Evolutionary conservation across 2,888 invertebrate genomes (phyloP).

Genomic region (Selenia dentaria): DNA sequence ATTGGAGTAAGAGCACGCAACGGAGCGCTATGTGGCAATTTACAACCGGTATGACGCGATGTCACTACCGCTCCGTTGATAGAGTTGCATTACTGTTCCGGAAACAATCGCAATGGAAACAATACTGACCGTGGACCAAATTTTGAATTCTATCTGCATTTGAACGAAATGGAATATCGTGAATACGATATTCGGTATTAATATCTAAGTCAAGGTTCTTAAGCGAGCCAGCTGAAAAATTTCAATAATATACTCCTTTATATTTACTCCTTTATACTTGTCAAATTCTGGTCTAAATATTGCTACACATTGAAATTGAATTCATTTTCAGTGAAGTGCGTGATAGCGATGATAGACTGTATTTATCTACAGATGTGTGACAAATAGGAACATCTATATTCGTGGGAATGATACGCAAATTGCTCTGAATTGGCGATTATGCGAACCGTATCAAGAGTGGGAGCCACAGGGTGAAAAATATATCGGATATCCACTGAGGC

Average conservation of each 20-base stretch:
- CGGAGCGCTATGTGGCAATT: conserved; percentile 30
- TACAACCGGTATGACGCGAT: conserved; percentile 31
- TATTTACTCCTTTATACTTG: too few relatives aligned
- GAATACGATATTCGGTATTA: conserved; percentile 4
- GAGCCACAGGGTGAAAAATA: conserved; percentile 46
- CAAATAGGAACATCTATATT: too few relatives aligned
- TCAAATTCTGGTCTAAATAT: too few relatives aligned
- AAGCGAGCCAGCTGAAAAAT: too few relatives aligned
- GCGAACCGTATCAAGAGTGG: conserved; percentile 43
- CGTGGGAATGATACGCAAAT: too few relatives aligned
- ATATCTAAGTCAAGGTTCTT: too few relatives aligned
- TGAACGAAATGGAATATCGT: conserved; percentile 20
- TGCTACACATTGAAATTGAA: too few relatives aligned
- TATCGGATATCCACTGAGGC: conserved; percentile 52
- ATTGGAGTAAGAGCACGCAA: conserved; percentile 36
- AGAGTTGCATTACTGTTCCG: conserved; percentile 25
- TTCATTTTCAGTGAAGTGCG: too few relatives aligned
- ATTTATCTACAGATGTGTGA: too few relatives aligned
- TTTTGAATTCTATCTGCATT: conserved; percentile 25
- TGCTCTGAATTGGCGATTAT: conserved; percentile 58
- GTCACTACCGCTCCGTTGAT: conserved; percentile 31
- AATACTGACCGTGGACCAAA: conserved; percentile 20
- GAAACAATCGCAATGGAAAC: conserved; percentile 20
- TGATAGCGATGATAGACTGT: too few relatives aligned
- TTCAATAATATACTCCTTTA: too few relatives aligned